Percentiles rank a stretch among this genome's conserved stretches.
phyloP scores from a whole-genome alignment of 2,888 invertebrate species.

The Spilosoma lubricipeda region DNA sequence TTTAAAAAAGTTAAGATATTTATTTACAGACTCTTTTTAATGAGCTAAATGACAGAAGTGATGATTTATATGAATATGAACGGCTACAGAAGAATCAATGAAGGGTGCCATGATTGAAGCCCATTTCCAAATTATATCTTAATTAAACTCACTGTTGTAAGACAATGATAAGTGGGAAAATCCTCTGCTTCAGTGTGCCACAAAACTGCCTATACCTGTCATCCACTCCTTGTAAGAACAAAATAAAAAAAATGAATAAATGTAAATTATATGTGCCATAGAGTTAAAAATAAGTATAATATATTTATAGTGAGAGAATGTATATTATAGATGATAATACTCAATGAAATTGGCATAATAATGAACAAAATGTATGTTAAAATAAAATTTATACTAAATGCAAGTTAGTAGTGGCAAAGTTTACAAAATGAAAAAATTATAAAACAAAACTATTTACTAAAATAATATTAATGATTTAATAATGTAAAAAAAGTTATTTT shows the following conservation, averaged over 20 bases:
- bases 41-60: not conserved
- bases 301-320: not conserved
- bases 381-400: not conserved
- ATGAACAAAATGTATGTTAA: not conserved
- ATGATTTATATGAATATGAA: constrained; percentile 35
- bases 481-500: not conserved
- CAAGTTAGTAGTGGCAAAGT: constrained; percentile 11
- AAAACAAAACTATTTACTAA: not conserved
- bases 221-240: constrained; percentile 66
- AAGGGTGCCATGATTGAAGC: constrained; percentile 31
- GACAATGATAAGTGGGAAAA: constrained; percentile 47
- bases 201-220: constrained; percentile 66
- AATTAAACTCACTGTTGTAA: constrained; percentile 58
- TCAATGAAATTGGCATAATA: not conserved
- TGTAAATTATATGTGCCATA: constrained; percentile 21
- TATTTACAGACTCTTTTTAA: not conserved
- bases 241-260: constrained; percentile 52
- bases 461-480: not conserved
- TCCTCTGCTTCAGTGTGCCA: constrained; percentile 58
- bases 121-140: constrained; percentile 42
- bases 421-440: not conserved
- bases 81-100: constrained; percentile 12
- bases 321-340: not conserved
- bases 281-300: not conserved
- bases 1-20: not conserved